Conservation (phyloP, 2,113 vertebrate species). For the Procavia capensis region DNA sequence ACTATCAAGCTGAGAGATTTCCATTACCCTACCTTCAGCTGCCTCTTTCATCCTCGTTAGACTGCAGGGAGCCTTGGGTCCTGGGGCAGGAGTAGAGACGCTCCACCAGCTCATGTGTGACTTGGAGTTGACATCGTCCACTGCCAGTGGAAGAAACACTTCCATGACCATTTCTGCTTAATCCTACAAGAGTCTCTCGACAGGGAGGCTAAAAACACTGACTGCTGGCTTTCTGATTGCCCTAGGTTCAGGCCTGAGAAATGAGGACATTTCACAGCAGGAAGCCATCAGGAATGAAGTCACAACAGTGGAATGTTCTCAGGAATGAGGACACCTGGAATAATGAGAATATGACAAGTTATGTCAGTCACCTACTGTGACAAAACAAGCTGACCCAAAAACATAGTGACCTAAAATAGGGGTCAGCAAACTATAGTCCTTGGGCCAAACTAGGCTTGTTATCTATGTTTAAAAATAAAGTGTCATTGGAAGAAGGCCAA, state of each 20-base stretch:
- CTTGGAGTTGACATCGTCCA: not conserved
- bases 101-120: not conserved
- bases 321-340: conserved; percentile 37
- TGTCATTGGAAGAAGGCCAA: not conserved
- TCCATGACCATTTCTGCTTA: not conserved
- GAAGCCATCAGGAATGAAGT: conserved; percentile 28
- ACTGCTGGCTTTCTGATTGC: conserved; percentile 28
- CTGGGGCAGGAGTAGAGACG: not conserved
- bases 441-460: not conserved
- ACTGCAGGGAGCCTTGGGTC: not conserved
- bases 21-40: not conserved
- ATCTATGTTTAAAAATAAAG: not conserved
- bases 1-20: not conserved
- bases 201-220: not conserved
- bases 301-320: not conserved
- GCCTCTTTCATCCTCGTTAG: not conserved
- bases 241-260: conserved; percentile 38
- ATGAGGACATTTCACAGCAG: conserved; percentile 50
- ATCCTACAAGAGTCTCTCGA: not conserved
- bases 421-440: not conserved
- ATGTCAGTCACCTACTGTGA: not conserved
- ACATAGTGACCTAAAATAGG: not conserved
- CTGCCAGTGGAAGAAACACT: not conserved
- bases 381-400: conserved; percentile 26
- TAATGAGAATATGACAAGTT: not conserved